Conservation (phyloP, 2,888 invertebrate species). For the Meghimatium bilineatum region DNA sequence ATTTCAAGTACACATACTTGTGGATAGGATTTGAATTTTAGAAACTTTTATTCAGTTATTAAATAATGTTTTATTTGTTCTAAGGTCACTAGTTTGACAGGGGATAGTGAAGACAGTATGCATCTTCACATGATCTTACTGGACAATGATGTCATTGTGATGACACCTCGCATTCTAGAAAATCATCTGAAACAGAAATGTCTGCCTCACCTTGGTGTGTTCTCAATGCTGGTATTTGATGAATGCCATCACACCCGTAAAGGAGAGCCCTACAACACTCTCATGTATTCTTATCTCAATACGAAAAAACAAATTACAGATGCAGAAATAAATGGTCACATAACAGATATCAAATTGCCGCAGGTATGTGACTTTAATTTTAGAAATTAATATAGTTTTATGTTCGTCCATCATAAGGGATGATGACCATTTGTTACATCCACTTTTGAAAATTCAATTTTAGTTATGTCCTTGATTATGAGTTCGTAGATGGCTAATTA, state of each 20-base stretch:
- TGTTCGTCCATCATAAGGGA: too few species aligned
- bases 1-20: too few species aligned
- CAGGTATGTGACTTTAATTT: constrained; percentile 43
- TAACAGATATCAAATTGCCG: constrained; percentile 25
- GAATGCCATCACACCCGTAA: constrained; percentile 63
- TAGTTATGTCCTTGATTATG: too few species aligned
- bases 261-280: constrained; percentile 59
- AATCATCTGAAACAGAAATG: constrained; percentile 57
- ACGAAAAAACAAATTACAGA: constrained; percentile 13
- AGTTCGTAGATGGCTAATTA: too few species aligned
- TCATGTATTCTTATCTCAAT: constrained; percentile 54
- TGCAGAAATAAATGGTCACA: neutral
- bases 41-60: too few species aligned
- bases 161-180: constrained; percentile 73
- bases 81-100: constrained; percentile 46
- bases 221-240: constrained; percentile 58
- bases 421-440: too few species aligned
- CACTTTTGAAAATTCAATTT: too few species aligned
- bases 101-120: constrained; percentile 51
- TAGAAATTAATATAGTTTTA: neutral
- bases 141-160: constrained; percentile 61
- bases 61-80: neutral
- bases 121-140: constrained; percentile 51
- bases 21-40: too few species aligned
- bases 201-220: constrained; percentile 49